Evolutionary conservation across 2,888 invertebrate genomes (phyloP).

Genomic region (Bimastos eiseni): DNA sequence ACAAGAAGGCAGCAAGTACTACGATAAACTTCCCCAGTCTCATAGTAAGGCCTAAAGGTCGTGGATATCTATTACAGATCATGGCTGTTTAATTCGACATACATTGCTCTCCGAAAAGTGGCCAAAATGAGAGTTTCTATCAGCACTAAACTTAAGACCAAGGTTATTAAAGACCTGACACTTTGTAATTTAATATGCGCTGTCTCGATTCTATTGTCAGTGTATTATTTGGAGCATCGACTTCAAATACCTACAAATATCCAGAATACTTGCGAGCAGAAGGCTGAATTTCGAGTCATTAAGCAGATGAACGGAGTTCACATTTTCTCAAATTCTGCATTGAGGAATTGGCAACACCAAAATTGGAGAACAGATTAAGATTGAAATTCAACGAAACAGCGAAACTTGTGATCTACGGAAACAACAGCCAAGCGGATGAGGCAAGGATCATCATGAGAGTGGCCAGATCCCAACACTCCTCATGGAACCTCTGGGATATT

Average conservation of each 20-base stretch:
- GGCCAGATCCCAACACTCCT: conserved; percentile 19
- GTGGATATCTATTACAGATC: too few species aligned
- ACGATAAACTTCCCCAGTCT: not conserved
- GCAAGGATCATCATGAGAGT: not conserved
- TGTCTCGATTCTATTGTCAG: not conserved
- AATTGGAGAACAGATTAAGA: not conserved
- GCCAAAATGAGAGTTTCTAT: not conserved
- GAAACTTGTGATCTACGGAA: conserved; percentile 34
- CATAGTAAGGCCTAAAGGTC: too few species aligned
- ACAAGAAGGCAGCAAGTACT: too few species aligned
- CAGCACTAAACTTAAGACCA: not conserved
- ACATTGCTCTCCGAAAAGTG: too few species aligned
- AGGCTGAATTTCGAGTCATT: not conserved
- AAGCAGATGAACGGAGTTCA: conserved; percentile 19
- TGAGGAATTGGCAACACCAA: conserved; percentile 19
- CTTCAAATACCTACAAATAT: not conserved
- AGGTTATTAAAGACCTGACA: not conserved
- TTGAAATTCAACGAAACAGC: conserved; percentile 26
- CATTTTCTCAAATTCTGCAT: conserved; percentile 30
- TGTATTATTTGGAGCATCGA: not conserved
- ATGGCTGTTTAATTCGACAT: not conserved
- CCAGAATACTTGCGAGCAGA: not conserved
- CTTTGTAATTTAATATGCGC: not conserved
- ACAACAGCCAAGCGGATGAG: not conserved
- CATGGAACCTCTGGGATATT: conserved; percentile 28